Evolutionary conservation across 1,140 invertebrate genomes (phyloP).

Genomic region (Paramacrobiotus metropolitanus): DNA sequence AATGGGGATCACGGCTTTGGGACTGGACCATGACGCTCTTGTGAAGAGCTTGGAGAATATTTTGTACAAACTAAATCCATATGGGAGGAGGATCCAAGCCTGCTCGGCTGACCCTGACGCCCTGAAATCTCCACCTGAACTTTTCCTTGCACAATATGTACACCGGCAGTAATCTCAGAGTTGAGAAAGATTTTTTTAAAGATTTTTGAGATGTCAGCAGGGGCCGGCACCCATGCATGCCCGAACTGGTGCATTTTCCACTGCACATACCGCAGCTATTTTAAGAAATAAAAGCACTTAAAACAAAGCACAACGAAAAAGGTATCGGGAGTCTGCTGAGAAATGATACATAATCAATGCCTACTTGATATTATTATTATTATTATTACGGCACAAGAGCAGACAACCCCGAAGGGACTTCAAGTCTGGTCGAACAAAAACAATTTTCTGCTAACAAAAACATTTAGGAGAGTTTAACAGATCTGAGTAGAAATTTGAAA

Average conservation of each 20-base stretch:
- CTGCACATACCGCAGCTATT: too few relatives aligned
- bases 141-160: slow-evolving; percentile 70
- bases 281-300: too few relatives aligned
- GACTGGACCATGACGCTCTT: slow-evolving; percentile 42
- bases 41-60: slow-evolving; percentile 30
- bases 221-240: slow-evolving; percentile 68
- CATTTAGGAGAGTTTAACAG: too few relatives aligned
- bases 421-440: too few relatives aligned
- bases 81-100: slow-evolving; percentile 41
- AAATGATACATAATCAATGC: too few relatives aligned
- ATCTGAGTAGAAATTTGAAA: too few relatives aligned
- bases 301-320: too few relatives aligned
- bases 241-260: slow-evolving; percentile 80
- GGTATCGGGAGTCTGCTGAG: too few relatives aligned
- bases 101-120: slow-evolving; percentile 19
- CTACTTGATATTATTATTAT: too few relatives aligned
- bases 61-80: slow-evolving; percentile 53
- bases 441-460: too few relatives aligned
- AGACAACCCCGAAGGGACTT: too few relatives aligned
- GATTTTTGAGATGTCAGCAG: slow-evolving; percentile 52
- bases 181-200: slow-evolving; percentile 36
- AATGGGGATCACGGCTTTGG: slow-evolving; percentile 84
- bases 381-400: too few relatives aligned
- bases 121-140: slow-evolving; percentile 33
- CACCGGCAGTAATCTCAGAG: slow-evolving; percentile 40